Conservation (phyloP, 1,140 invertebrate genomes). For the Leptinotarsa texana region DNA sequence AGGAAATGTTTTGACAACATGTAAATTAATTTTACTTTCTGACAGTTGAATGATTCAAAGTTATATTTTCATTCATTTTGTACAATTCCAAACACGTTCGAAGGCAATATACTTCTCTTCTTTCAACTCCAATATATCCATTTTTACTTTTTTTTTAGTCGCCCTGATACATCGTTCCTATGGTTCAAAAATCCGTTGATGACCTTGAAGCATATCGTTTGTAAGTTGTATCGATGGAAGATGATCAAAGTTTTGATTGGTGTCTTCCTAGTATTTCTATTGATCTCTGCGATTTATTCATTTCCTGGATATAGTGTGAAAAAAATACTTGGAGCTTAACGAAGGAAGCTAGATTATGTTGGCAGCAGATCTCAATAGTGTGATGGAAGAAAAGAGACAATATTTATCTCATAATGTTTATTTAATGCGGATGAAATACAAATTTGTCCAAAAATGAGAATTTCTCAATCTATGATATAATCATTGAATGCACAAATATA, state of each 20-base stretch:
- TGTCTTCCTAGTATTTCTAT: constrained; percentile 52
- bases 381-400: too few species aligned
- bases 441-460: not conserved
- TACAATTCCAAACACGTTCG: too few species aligned
- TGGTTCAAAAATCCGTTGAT: constrained; percentile 65
- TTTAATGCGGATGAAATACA: not conserved
- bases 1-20: too few species aligned
- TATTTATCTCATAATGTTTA: not conserved
- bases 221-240: constrained; percentile 60
- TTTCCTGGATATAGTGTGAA: constrained; percentile 61
- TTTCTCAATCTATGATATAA: not conserved
- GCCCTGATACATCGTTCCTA: constrained; percentile 66
- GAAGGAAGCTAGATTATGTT: not conserved
- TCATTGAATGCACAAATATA: too few species aligned
- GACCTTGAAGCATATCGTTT: constrained; percentile 60
- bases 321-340: constrained; percentile 56
- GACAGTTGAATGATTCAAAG: too few species aligned
- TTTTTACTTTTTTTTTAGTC: constrained; percentile 54
- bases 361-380: too few species aligned
- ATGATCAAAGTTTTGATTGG: constrained; percentile 53
- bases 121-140: too few species aligned
- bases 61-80: too few species aligned
- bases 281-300: constrained; percentile 58
- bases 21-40: too few species aligned
- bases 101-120: too few species aligned